phyloP scores from a whole-genome alignment of 2,888 invertebrate genomes.

The Brassicogethes aeneus region DNA sequence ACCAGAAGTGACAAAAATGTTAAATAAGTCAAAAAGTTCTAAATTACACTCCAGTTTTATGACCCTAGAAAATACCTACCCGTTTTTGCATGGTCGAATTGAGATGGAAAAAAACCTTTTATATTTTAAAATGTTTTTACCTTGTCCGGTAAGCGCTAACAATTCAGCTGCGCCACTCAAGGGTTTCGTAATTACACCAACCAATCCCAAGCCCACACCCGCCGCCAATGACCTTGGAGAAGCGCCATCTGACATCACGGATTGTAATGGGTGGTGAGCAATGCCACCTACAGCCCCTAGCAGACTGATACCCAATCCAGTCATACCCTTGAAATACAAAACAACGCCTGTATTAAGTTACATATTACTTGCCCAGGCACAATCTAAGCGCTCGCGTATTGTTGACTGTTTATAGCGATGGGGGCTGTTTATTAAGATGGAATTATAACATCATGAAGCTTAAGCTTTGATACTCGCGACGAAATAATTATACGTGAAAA shows the following conservation, averaged over 20 bases:
- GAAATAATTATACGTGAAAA: no score
- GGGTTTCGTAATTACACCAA: conserved; percentile 87
- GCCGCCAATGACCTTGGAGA: conserved; percentile 57
- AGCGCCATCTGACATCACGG: conserved; percentile 52
- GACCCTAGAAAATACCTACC: no score
- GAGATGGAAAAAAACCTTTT: not conserved
- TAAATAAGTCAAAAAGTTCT: not conserved
- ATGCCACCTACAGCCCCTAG: conserved; percentile 89
- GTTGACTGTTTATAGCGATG: no score
- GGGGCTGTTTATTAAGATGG: no score
- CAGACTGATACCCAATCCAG: conserved; percentile 84
- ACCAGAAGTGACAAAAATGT: not conserved
- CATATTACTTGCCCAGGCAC: no score
- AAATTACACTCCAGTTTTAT: no score
- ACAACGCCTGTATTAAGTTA: not conserved
- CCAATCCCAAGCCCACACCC: conserved; percentile 77
- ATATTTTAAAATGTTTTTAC: conserved; percentile 16
- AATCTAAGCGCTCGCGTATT: no score
- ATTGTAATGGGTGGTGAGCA: conserved; percentile 88
- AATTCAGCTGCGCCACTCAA: conserved; percentile 91
- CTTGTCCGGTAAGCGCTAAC: conserved; percentile 81
- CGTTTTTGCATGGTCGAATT: no score
- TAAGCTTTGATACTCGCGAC: no score
- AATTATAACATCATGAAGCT: no score
- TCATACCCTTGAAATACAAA: conserved; percentile 56